Evolutionary conservation across 2,113 vertebrate species (phyloP).

Genomic region (Gavialis gangeticus): DNA sequence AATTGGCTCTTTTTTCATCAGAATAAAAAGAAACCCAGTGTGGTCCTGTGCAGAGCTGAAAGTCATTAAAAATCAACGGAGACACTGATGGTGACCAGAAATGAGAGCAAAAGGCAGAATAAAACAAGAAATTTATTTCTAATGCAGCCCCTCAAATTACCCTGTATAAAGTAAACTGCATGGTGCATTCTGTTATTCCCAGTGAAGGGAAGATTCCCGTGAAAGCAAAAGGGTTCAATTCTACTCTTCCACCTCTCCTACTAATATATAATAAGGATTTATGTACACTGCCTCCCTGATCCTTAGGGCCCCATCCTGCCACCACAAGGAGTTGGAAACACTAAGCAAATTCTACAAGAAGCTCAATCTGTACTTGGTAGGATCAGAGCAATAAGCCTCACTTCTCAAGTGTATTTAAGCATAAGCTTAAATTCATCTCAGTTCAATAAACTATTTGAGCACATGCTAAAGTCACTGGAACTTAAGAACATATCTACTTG

Average conservation of each 20-base stretch:
- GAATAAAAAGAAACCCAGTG: not conserved
- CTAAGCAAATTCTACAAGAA: not conserved
- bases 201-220: not conserved
- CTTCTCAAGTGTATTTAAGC: not conserved
- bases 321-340: not conserved
- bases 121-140: not conserved
- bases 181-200: not conserved
- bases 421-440: not conserved
- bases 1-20: not conserved
- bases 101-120: not conserved
- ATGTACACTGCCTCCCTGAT: rapidly evolving
- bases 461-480: not conserved
- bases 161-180: not conserved
- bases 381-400: not conserved
- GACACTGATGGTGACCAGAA: not conserved
- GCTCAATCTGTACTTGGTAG: not conserved
- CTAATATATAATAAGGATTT: not conserved
- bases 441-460: not conserved
- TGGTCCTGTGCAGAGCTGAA: not conserved
- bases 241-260: not conserved
- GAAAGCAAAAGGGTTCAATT: not conserved
- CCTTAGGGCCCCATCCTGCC: not conserved
- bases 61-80: not conserved
- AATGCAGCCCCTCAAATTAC: not conserved
- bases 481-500: no score